These are phyloP conservation scores for Microctenopoma steveboyesi DNA, from an alignment of 2,797 vertebrate species.

Conservation along the genomic window DNA sequence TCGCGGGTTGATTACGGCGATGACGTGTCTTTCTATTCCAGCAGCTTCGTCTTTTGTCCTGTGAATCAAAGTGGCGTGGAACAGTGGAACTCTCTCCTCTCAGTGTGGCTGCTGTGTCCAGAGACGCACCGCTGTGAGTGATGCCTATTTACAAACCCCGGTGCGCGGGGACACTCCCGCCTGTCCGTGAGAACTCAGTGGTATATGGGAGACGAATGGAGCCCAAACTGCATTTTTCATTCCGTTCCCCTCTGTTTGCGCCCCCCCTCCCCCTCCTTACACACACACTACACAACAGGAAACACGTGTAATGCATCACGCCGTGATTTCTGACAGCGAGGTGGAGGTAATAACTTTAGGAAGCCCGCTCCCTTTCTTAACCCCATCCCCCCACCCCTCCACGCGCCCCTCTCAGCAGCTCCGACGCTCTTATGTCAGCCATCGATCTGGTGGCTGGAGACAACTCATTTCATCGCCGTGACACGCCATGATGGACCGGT, in stretches of 20 bases:
- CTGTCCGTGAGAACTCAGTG: conserved; percentile 50
- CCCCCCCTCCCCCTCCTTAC: conserved; percentile 45
- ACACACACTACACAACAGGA: conserved; percentile 73
- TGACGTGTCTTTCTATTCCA: neutral
- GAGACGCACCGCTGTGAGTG: conserved; percentile 44
- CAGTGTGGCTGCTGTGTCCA: conserved; percentile 24
- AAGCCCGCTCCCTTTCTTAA: conserved; percentile 60
- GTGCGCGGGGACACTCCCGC: conserved; percentile 45
- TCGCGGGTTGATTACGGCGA: neutral
- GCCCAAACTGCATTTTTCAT: conserved; percentile 80
- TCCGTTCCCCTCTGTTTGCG: conserved; percentile 71
- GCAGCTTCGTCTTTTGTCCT: conserved; percentile 15
- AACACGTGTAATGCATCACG: conserved; percentile 83
- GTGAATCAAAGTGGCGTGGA: conserved; percentile 5
- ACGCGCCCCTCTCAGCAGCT: conserved; percentile 67
- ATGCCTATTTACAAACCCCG: conserved; percentile 69
- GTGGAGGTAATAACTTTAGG: conserved; percentile 86
- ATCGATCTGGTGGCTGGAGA: conserved; percentile 91
- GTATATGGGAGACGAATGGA: conserved; percentile 62
- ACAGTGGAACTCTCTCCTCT: conserved; percentile 15
- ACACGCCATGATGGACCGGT: conserved; percentile 91
- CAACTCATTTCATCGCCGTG: conserved; percentile 97
- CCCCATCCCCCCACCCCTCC: conserved; percentile 6
- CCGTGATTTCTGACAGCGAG: conserved; percentile 89
- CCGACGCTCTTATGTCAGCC: conserved; percentile 87